These are phyloP conservation scores for Heliconius ismenius DNA, from an alignment of 2,888 invertebrate genomes.

Conservation along the genomic window DNA sequence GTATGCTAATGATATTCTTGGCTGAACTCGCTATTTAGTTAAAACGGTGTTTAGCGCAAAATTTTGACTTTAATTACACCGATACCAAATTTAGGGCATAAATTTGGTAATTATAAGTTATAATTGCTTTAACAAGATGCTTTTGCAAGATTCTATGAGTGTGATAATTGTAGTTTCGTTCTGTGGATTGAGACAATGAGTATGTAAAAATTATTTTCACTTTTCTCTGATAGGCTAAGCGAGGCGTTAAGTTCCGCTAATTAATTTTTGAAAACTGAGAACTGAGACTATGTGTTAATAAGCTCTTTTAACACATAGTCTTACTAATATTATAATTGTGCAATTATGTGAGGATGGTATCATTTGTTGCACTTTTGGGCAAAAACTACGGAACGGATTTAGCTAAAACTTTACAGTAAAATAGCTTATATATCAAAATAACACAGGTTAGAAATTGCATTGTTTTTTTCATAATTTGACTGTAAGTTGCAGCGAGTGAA, in stretches of 20 bases:
- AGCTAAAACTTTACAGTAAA: too few relatives aligned
- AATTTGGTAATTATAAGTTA: neutral
- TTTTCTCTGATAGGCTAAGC: neutral
- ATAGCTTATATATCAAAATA: too few relatives aligned
- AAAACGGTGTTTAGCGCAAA: conserved; percentile 38
- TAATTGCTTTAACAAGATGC: too few relatives aligned
- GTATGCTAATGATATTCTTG: conserved; percentile 39
- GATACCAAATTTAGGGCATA: neutral
- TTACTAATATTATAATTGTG: too few relatives aligned
- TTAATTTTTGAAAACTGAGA: neutral
- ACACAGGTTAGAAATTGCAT: neutral
- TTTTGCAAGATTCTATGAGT: too few relatives aligned
- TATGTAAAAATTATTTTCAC: neutral
- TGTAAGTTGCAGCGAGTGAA: neutral
- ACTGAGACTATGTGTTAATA: neutral
- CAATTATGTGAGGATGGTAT: too few relatives aligned
- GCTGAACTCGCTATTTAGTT: conserved; percentile 40
- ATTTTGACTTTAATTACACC: conserved; percentile 32
- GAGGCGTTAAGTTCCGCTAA: neutral
- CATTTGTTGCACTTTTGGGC: too few relatives aligned
- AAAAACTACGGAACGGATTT: too few relatives aligned
- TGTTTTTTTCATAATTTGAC: neutral
- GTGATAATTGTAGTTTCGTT: too few relatives aligned
- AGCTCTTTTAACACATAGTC: neutral
- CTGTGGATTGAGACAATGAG: too few relatives aligned